Conservation (phyloP, 2,113 vertebrate genomes). For the Rafetus swinhoei region DNA sequence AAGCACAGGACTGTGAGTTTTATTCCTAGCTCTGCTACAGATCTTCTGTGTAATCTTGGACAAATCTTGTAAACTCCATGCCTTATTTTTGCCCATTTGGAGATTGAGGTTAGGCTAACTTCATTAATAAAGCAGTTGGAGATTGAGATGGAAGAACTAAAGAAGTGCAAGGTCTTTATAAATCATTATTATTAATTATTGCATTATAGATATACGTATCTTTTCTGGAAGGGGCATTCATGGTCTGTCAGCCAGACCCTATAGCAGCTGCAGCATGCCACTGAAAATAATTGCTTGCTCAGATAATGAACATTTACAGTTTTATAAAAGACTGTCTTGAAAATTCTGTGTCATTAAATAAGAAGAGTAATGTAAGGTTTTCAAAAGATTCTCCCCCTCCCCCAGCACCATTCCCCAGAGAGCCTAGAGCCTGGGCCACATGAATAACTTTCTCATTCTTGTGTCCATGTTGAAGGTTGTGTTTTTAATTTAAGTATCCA, state of each 20-base stretch:
- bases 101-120: not conserved
- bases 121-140: not conserved
- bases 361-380: slow-evolving; percentile 21
- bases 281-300: slow-evolving; percentile 55
- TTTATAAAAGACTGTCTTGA: slow-evolving; percentile 49
- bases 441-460: slow-evolving; percentile 65
- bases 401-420: slow-evolving; percentile 56
- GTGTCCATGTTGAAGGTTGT: slow-evolving; percentile 83
- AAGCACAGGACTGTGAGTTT: not conserved
- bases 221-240: slow-evolving; percentile 21
- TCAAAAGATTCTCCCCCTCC: slow-evolving; percentile 37
- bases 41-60: not conserved
- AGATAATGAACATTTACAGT: slow-evolving; percentile 29
- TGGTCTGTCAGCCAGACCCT: slow-evolving; percentile 31
- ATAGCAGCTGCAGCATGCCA: slow-evolving; percentile 42
- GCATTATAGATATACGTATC: not conserved
- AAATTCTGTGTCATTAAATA: slow-evolving; percentile 45
- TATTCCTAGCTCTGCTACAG: fast-evolving
- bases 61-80: not conserved
- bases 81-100: not conserved
- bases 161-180: not conserved
- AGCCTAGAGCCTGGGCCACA: slow-evolving; percentile 44
- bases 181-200: not conserved
- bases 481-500: slow-evolving; percentile 88
- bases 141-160: not conserved